A percentile compares a stretch with the other conserved stretches of the same genome.
These are phyloP conservation scores for Platycheirus albimanus DNA, from an alignment of 2,888 invertebrate genomes.

Conservation along the genomic window DNA sequence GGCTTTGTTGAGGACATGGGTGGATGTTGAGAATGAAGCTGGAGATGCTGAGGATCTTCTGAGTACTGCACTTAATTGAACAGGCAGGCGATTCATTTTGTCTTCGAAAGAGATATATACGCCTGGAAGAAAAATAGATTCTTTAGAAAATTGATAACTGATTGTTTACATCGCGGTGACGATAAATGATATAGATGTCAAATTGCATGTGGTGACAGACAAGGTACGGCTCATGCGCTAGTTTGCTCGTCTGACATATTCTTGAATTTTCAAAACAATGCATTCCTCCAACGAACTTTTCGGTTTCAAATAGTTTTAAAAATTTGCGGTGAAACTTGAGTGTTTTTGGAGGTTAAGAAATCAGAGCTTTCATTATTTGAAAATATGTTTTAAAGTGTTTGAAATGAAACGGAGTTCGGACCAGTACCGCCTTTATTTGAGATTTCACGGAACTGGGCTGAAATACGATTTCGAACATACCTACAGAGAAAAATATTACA, in stretches of 20 bases:
- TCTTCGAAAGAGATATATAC: background rate
- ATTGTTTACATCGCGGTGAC: conserved; percentile 11
- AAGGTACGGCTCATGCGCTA: conserved; percentile 10
- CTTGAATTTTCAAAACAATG: too few species aligned
- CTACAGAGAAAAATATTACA: too few species aligned
- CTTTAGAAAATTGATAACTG: background rate
- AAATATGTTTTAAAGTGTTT: too few species aligned
- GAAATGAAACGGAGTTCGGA: too few species aligned
- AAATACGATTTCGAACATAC: too few species aligned
- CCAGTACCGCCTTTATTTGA: too few species aligned
- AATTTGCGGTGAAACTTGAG: too few species aligned
- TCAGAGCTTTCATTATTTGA: too few species aligned
- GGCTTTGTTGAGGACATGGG: background rate
- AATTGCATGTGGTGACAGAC: background rate
- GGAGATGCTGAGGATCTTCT: background rate
- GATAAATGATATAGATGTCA: background rate
- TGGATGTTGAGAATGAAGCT: conserved; percentile 23
- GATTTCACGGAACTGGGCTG: too few species aligned
- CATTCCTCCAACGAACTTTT: too few species aligned
- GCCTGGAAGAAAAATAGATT: conserved; percentile 2
- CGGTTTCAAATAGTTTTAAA: too few species aligned
- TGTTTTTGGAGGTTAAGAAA: too few species aligned
- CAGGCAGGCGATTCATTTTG: conserved; percentile 43
- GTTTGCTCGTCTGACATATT: background rate
- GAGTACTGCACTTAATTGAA: background rate